phyloP scores from a whole-genome alignment of 2,888 invertebrate species.

The Deilephila elpenor region DNA sequence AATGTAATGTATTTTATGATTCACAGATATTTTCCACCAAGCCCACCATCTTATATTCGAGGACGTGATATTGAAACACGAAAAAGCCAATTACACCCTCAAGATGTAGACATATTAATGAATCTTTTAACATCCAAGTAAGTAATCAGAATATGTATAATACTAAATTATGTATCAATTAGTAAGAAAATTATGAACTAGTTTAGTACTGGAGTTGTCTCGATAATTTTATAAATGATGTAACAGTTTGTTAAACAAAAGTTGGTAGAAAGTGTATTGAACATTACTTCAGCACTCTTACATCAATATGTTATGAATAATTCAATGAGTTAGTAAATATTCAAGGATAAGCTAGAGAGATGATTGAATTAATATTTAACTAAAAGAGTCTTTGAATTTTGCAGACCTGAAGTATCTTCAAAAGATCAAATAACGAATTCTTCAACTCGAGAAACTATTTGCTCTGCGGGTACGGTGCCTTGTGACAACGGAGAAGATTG shows the following conservation, averaged over 20 bases:
- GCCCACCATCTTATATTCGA: conserved; percentile 48
- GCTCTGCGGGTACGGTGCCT: conserved; percentile 58
- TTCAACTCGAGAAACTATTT: conserved; percentile 57
- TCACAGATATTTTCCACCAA: conserved; percentile 48
- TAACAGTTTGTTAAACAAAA: too few relatives aligned
- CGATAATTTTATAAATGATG: neutral
- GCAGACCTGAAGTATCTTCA: conserved; percentile 46
- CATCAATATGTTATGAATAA: neutral
- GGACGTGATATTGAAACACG: conserved; percentile 51
- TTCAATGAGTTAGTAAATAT: neutral
- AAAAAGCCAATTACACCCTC: conserved; percentile 63
- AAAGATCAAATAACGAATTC: conserved; percentile 45
- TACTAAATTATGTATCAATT: neutral
- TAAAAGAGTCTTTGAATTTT: conserved; percentile 30
- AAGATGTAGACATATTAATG: conserved; percentile 70
- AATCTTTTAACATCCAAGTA: conserved; percentile 60
- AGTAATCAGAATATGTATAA: conserved; percentile 41
- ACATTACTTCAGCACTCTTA: neutral
- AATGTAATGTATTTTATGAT: neutral
- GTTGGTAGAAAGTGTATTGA: neutral
- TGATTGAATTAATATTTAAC: neutral
- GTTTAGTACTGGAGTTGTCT: neutral
- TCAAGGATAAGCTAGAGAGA: neutral
- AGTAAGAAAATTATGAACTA: neutral
- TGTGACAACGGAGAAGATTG: conserved; percentile 76